Evolutionary conservation across 1,140 invertebrate species (phyloP).

Genomic region (Heliconius nattereri): DNA sequence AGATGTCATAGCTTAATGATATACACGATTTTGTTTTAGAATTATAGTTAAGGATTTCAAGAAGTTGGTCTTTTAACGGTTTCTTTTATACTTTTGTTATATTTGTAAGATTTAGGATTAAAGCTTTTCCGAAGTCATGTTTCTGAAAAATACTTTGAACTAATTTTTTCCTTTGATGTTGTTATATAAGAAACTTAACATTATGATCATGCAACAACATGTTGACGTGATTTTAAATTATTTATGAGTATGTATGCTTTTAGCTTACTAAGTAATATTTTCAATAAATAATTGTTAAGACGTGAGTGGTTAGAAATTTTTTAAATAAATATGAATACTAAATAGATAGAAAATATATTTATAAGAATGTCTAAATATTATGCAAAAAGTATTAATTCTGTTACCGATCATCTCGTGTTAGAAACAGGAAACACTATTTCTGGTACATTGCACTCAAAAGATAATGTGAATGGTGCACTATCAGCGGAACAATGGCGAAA

Average conservation of each 20-base stretch:
- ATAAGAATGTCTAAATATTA: neutral
- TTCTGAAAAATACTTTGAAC: neutral
- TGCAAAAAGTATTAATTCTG: neutral
- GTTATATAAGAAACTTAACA: neutral
- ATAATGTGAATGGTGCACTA: constrained; percentile 46
- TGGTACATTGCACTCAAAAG: constrained; percentile 55
- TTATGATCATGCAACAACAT: constrained; percentile 22
- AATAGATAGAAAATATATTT: neutral
- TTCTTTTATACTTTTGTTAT: neutral
- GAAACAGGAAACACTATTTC: constrained; percentile 47
- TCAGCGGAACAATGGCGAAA: constrained; percentile 48
- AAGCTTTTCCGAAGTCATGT: neutral
- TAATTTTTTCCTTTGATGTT: neutral
- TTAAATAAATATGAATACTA: neutral
- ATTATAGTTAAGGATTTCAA: neutral
- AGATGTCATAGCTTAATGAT: constrained; percentile 31
- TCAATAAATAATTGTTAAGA: neutral
- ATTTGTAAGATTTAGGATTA: neutral
- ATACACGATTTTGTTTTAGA: constrained; percentile 19
- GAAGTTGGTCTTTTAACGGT: neutral
- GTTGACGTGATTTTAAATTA: constrained; percentile 40
- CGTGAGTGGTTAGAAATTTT: neutral
- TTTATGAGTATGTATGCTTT: constrained; percentile 40
- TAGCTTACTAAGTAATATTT: constrained; percentile 32
- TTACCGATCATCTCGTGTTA: constrained; percentile 42